Percentiles rank a stretch among this genome's conserved stretches.
These are phyloP conservation scores for Drosophila rellima DNA, from an alignment of 2,888 invertebrate species.

Conservation along the genomic window DNA sequence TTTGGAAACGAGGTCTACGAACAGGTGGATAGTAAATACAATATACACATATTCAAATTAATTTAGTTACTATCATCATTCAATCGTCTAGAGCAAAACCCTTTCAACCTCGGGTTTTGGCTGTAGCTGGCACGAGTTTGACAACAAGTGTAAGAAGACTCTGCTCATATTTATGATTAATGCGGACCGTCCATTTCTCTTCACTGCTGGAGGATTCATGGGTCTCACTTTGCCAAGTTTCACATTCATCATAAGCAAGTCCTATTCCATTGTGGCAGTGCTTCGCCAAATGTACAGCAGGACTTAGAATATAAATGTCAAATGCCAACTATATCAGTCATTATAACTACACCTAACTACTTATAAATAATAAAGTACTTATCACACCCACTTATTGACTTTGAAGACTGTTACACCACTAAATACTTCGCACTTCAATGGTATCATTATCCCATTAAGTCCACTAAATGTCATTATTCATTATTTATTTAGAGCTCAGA, in stretches of 20 bases:
- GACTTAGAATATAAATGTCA: slow-evolving; percentile 6
- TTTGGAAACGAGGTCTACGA: slow-evolving; percentile 78
- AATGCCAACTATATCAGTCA: background rate
- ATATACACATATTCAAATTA: background rate
- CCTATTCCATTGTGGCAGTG: slow-evolving; percentile 75
- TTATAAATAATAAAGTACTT: background rate
- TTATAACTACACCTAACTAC: background rate
- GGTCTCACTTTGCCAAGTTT: slow-evolving; percentile 72
- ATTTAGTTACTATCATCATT: background rate
- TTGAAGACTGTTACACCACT: background rate
- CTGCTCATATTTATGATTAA: slow-evolving; percentile 62
- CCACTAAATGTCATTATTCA: background rate
- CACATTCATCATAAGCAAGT: slow-evolving; percentile 72
- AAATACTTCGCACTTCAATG: background rate
- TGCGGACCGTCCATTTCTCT: slow-evolving; percentile 60
- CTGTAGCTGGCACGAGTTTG: slow-evolving; percentile 69
- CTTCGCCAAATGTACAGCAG: slow-evolving; percentile 66
- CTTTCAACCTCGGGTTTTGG: slow-evolving; percentile 65
- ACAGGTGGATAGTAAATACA: slow-evolving; percentile 23
- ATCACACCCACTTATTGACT: background rate
- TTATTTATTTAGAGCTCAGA: background rate
- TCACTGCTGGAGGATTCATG: slow-evolving; percentile 77
- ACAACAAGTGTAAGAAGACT: slow-evolving; percentile 58
- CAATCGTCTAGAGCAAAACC: slow-evolving; percentile 64
- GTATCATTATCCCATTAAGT: background rate